Percentiles rank a stretch among this genome's conserved stretches.
phyloP scores from a whole-genome alignment of 2,797 vertebrate species.

The Sebastes cheni region DNA sequence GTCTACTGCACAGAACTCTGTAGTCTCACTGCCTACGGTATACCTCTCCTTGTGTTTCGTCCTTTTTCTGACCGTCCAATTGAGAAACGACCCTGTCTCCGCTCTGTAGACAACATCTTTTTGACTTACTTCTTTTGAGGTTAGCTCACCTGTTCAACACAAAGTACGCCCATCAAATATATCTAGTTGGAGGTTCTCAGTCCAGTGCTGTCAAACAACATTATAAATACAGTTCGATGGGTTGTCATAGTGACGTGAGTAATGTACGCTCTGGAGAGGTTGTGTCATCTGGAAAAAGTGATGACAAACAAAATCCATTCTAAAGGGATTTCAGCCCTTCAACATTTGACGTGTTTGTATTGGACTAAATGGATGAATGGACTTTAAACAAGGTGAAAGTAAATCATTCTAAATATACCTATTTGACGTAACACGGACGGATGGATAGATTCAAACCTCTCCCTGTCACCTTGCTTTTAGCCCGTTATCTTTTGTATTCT shows the following conservation, averaged over 20 bases:
- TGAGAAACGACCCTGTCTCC: not conserved
- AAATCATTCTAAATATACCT: not conserved
- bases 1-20: slow-evolving; percentile 14
- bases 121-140: not conserved
- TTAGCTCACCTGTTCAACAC: slow-evolving; percentile 22
- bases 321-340: not conserved
- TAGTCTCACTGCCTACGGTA: not conserved
- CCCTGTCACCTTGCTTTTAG: not conserved
- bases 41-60: not conserved
- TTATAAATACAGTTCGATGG: slow-evolving; percentile 12
- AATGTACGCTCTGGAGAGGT: not conserved
- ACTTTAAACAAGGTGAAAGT: not conserved
- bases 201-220: slow-evolving; percentile 11
- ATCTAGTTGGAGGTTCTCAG: not conserved
- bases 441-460: not conserved
- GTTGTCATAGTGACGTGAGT: slow-evolving; percentile 25
- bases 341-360: not conserved
- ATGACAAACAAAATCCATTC: slow-evolving; percentile 21
- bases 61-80: not conserved
- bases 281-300: slow-evolving; percentile 24
- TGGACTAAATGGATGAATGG: not conserved
- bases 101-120: not conserved
- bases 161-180: not conserved
- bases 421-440: not conserved
- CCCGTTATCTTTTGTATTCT: not conserved